Conservation (phyloP, 2,888 invertebrate genomes). For the Tryphoninae sp. region DNA sequence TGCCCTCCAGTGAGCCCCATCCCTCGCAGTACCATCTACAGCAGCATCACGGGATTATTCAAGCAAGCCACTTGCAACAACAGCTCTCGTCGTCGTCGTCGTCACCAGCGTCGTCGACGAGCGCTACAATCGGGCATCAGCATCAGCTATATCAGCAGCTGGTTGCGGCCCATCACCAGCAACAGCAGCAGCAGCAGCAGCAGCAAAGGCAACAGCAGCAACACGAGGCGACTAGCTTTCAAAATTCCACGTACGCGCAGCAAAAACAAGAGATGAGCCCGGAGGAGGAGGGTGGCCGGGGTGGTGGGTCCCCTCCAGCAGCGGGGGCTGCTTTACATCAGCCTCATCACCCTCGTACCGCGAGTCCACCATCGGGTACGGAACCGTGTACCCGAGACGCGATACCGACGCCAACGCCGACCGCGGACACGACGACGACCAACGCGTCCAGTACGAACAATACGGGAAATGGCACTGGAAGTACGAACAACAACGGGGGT, state of each 20-base stretch:
- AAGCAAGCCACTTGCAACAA: conserved; percentile 78
- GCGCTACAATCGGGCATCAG: conserved; percentile 75
- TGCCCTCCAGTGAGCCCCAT: conserved; percentile 81
- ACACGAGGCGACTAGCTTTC: conserved; percentile 76
- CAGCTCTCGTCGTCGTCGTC: conserved; percentile 74
- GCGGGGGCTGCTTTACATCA: conserved; percentile 80
- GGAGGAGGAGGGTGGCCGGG: conserved; percentile 81
- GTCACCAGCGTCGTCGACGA: conserved; percentile 75
- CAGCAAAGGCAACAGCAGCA: conserved; percentile 62
- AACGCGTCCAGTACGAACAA: conserved; percentile 69
- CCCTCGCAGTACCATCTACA: conserved; percentile 80
- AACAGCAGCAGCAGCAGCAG: conserved; percentile 48
- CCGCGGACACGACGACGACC: conserved; percentile 77
- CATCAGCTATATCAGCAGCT: conserved; percentile 80
- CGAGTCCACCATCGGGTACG: conserved; percentile 80
- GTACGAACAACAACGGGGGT: conserved; percentile 30
- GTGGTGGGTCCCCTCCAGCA: conserved; percentile 81
- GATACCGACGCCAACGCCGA: conserved; percentile 79
- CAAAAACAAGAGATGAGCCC: conserved; percentile 81
- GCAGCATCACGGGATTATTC: conserved; percentile 77
- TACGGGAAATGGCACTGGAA: conserved; percentile 58
- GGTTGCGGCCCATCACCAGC: conserved; percentile 77
- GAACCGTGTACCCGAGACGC: conserved; percentile 79
- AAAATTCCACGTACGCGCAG: conserved; percentile 79
- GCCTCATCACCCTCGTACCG: conserved; percentile 80